Evolutionary conservation across 1,140 invertebrate genomes (phyloP).

Genomic region (Solenopsis invicta): DNA sequence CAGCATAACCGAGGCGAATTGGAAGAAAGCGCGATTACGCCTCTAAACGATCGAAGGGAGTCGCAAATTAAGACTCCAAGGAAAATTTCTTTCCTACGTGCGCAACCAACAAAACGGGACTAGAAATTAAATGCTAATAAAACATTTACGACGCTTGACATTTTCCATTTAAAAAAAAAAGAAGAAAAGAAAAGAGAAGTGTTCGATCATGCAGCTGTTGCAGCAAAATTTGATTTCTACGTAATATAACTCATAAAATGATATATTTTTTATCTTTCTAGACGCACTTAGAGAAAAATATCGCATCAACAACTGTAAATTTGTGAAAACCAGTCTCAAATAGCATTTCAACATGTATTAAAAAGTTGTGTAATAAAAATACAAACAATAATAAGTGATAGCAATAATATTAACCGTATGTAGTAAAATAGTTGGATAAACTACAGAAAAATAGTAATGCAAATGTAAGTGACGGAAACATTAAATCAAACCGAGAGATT

Average conservation of each 20-base stretch:
- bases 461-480: too few species aligned
- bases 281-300: too few species aligned
- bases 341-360: too few species aligned
- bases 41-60: slow-evolving; percentile 42
- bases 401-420: too few species aligned
- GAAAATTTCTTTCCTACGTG: slow-evolving; percentile 21
- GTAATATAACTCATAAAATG: slow-evolving; percentile 1
- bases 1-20: slow-evolving; percentile 63
- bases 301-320: too few species aligned
- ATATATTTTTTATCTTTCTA: slow-evolving; percentile 7
- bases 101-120: slow-evolving; percentile 11
- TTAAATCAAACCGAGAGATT: too few species aligned
- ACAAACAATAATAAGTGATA: too few species aligned
- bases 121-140: slow-evolving; percentile 28
- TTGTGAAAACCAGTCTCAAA: too few species aligned
- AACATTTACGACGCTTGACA: slow-evolving; percentile 14
- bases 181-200: background rate
- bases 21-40: slow-evolving; percentile 62
- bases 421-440: too few species aligned
- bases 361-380: too few species aligned
- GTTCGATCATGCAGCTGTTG: background rate
- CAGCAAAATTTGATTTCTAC: background rate
- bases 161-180: slow-evolving; percentile 17
- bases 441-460: too few species aligned
- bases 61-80: slow-evolving; percentile 29